phyloP scores from a whole-genome alignment of 2,888 invertebrate species.

The Cryptocephalus moraei region DNA sequence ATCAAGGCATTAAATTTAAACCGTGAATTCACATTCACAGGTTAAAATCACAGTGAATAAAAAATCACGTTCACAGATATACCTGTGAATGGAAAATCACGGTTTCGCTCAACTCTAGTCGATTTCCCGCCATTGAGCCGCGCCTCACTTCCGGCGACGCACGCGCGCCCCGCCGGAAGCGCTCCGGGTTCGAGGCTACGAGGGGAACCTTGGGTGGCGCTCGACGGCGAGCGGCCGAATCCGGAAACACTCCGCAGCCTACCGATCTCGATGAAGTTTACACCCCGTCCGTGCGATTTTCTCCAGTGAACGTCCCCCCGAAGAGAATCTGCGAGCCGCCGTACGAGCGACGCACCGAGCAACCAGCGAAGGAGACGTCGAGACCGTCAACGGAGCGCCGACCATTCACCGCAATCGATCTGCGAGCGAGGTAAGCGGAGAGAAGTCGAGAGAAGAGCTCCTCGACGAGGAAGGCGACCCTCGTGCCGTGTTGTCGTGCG shows the following conservation, averaged over 20 bases:
- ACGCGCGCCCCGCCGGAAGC: slow-evolving; percentile 7
- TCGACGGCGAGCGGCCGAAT: slow-evolving; percentile 15
- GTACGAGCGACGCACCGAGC: neutral
- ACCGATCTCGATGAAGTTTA: slow-evolving; percentile 32
- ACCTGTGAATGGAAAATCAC: no score
- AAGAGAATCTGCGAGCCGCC: no score
- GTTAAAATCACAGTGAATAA: no score
- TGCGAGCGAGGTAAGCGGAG: slow-evolving; percentile 20
- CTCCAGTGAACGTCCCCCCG: slow-evolving; percentile 21
- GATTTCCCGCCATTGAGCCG: slow-evolving; percentile 5
- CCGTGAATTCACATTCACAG: no score
- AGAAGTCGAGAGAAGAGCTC: slow-evolving; percentile 3
- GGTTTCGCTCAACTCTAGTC: no score
- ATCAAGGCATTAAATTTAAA: no score
- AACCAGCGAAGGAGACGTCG: no score
- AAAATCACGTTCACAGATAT: no score
- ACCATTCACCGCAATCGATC: neutral
- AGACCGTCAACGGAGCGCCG: no score
- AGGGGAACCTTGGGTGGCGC: slow-evolving; percentile 19
- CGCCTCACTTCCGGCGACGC: slow-evolving; percentile 14
- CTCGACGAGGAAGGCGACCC: no score
- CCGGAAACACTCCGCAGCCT: slow-evolving; percentile 15
- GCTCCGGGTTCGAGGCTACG: slow-evolving; percentile 16
- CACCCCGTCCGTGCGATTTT: slow-evolving; percentile 30
- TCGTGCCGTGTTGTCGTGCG: no score